Conservation (phyloP, 2,113 vertebrate genomes). For the Pygoscelis adeliae region DNA sequence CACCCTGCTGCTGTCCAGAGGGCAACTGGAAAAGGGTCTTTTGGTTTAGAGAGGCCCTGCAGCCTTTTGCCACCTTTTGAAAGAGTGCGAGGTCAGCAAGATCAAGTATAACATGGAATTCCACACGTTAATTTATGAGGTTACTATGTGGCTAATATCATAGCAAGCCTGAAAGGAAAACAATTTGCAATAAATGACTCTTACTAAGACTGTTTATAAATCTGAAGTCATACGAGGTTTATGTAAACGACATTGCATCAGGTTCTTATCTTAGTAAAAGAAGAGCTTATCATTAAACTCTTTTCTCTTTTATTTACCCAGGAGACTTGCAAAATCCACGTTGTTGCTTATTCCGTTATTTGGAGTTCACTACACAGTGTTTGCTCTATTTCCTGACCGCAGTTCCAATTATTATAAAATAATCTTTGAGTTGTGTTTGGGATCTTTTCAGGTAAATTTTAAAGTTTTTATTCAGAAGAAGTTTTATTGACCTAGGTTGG, state of each 20-base stretch:
- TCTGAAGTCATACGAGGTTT: background rate
- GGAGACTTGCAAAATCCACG: constrained; percentile 92
- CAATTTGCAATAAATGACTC: background rate
- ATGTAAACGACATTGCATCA: background rate
- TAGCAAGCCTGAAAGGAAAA: background rate
- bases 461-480: background rate
- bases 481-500: background rate
- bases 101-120: background rate
- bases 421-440: constrained; percentile 87
- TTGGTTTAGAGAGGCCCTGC: background rate
- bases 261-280: background rate
- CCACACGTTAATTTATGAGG: background rate
- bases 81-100: background rate
- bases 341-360: constrained; percentile 92
- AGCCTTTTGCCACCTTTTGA: background rate
- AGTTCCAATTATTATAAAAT: constrained; percentile 82
- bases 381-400: constrained; percentile 79
- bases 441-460: constrained; percentile 89
- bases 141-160: background rate
- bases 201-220: background rate
- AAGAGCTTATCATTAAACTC: background rate
- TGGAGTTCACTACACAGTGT: constrained; percentile 90
- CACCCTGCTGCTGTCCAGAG: background rate
- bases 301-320: constrained; percentile 47
- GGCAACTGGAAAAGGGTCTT: background rate